These are phyloP conservation scores for Horisme vitalbata DNA, from an alignment of 2,888 invertebrate species.

Conservation along the genomic window DNA sequence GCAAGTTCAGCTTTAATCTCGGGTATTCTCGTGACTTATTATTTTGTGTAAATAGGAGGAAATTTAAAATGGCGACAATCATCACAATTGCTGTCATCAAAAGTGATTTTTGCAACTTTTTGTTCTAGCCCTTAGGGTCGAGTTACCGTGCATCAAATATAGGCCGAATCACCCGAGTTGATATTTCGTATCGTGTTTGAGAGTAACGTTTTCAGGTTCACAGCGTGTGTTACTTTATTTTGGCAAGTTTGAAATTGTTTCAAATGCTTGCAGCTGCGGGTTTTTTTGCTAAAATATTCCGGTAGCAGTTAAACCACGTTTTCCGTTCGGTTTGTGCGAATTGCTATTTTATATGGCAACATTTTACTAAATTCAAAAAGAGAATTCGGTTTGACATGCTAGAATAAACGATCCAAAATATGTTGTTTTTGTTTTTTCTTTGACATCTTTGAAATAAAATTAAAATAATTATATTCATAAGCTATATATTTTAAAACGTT, in stretches of 20 bases:
- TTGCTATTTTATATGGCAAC: conserved; percentile 2
- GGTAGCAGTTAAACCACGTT: conserved; percentile 12
- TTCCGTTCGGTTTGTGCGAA: conserved; percentile 10
- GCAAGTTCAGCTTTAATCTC: conserved; percentile 69
- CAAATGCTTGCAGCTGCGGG: conserved; percentile 7
- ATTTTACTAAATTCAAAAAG: conserved; percentile 1
- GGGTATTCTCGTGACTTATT: conserved; percentile 61
- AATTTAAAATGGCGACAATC: conserved; percentile 42
- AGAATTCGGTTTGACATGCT: no score
- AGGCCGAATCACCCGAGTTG: no score
- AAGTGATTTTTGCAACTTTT: no score
- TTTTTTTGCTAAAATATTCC: conserved; percentile 18
- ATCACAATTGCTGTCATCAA: background rate
- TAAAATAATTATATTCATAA: no score
- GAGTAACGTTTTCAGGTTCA: conserved; percentile 22
- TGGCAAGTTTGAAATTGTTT: conserved; percentile 20
- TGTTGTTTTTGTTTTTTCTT: no score
- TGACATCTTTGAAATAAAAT: no score
- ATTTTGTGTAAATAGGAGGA: conserved; percentile 56
- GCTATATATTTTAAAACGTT: no score
- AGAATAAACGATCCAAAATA: no score
- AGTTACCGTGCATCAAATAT: no score
- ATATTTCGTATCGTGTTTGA: conserved; percentile 32
- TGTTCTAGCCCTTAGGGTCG: no score
- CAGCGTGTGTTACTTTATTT: conserved; percentile 15